phyloP scores from a whole-genome alignment of 2,797 vertebrate genomes.

The Odontamblyopus lacepedii region DNA sequence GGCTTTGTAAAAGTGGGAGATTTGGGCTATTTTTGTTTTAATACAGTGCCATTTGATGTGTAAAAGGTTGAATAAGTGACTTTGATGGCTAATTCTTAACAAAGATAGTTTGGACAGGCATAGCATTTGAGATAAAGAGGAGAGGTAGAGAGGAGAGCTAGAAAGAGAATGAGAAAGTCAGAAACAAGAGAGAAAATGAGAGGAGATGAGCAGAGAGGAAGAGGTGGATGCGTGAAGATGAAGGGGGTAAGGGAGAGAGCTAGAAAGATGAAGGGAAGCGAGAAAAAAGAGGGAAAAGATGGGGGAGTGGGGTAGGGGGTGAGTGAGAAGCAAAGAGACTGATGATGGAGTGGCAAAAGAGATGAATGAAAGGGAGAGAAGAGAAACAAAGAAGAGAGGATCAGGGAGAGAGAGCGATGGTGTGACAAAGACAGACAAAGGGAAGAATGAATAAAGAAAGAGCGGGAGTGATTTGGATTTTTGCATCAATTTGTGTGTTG shows the following conservation, averaged over 20 bases:
- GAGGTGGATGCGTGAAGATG: not conserved
- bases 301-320: not conserved
- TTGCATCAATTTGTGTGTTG: slow-evolving; percentile 30
- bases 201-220: not conserved
- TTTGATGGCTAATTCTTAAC: too few relatives aligned
- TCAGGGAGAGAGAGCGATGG: not conserved
- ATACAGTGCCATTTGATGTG: too few relatives aligned
- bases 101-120: too few relatives aligned
- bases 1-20: too few relatives aligned
- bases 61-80: too few relatives aligned
- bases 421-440: not conserved
- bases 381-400: not conserved
- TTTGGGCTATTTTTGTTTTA: too few relatives aligned
- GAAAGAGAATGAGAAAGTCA: not conserved
- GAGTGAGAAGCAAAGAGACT: not conserved
- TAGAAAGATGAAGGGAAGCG: too few relatives aligned
- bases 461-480: slow-evolving; percentile 15
- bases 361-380: not conserved
- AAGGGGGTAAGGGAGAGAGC: too few relatives aligned
- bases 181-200: not conserved
- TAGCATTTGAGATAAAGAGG: not conserved
- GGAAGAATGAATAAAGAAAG: not conserved
- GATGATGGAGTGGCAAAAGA: not conserved
- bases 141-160: not conserved
- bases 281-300: not conserved